Evolutionary conservation across 2,113 vertebrate species (phyloP).

Genomic region (Epinephelus fuscoguttatus): DNA sequence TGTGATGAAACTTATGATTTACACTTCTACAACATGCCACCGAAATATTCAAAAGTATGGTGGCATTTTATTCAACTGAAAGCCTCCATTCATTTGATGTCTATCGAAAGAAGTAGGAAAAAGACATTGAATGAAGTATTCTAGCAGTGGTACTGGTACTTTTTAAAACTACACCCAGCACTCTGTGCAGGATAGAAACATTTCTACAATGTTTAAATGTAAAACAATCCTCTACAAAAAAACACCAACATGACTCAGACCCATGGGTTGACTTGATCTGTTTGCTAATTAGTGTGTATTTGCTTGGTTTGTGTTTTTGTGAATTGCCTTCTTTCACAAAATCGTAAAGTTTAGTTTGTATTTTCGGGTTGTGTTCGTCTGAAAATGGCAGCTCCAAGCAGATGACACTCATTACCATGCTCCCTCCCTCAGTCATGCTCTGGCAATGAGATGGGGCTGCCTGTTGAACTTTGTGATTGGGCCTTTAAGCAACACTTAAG

Average conservation of each 20-base stretch:
- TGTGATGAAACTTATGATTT: too few relatives aligned
- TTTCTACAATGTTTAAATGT: neutral
- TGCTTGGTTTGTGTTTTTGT: neutral
- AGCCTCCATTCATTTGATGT: too few relatives aligned
- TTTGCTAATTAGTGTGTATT: neutral
- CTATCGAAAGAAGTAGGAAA: too few relatives aligned
- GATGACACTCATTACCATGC: conserved; percentile 42
- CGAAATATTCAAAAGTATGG: too few relatives aligned
- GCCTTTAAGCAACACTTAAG: conserved; percentile 70
- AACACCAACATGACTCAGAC: neutral
- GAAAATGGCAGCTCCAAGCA: conserved; percentile 30
- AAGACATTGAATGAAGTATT: too few relatives aligned
- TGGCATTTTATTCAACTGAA: too few relatives aligned
- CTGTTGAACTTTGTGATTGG: conserved; percentile 60
- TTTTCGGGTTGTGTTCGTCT: neutral
- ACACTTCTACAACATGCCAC: too few relatives aligned
- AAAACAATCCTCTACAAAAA: neutral
- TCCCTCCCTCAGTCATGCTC: conserved; percentile 9
- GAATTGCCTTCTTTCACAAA: neutral
- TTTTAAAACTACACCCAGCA: too few relatives aligned
- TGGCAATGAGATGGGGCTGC: conserved; percentile 32
- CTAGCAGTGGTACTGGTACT: too few relatives aligned
- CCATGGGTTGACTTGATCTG: neutral
- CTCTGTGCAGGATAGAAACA: too few relatives aligned
- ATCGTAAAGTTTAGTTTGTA: neutral